Conservation (phyloP, 1,140 invertebrate genomes). For the Formica selysi region DNA sequence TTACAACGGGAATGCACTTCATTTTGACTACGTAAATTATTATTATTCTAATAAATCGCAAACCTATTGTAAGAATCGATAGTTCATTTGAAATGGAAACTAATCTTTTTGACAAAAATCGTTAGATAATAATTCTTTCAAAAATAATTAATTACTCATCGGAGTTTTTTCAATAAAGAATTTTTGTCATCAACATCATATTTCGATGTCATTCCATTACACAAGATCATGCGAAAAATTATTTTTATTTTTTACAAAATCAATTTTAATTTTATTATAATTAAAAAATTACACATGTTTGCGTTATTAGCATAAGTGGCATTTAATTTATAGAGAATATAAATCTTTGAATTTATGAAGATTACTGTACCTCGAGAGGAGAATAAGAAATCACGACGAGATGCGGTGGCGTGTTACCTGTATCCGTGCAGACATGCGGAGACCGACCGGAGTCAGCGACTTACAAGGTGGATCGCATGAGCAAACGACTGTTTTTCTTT, state of each 20-base stretch:
- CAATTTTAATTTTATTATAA: background rate
- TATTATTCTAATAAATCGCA: background rate
- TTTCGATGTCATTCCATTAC: background rate
- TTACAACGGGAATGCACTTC: background rate
- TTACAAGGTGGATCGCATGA: slow-evolving; percentile 39
- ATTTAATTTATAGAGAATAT: background rate
- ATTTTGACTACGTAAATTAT: background rate
- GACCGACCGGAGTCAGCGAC: slow-evolving; percentile 23
- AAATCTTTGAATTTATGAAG: slow-evolving; percentile 3
- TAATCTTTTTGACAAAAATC: background rate
- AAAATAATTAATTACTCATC: background rate
- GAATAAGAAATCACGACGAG: slow-evolving; percentile 23
- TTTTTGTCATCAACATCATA: background rate
- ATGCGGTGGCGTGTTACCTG: slow-evolving; percentile 1
- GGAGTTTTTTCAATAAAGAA: background rate
- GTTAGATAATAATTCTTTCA: background rate
- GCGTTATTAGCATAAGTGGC: background rate
- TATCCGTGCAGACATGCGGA: background rate
- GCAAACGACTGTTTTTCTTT: slow-evolving; percentile 42
- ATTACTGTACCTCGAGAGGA: slow-evolving; percentile 5
- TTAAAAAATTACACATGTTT: background rate
- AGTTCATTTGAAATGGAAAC: background rate
- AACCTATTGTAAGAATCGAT: background rate
- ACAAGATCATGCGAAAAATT: background rate
- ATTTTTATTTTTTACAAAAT: background rate